Percentiles rank a stretch among this genome's conserved stretches.
These are phyloP conservation scores for Dipus sagitta DNA, from an alignment of 2,797 vertebrate genomes.

Conservation along the genomic window DNA sequence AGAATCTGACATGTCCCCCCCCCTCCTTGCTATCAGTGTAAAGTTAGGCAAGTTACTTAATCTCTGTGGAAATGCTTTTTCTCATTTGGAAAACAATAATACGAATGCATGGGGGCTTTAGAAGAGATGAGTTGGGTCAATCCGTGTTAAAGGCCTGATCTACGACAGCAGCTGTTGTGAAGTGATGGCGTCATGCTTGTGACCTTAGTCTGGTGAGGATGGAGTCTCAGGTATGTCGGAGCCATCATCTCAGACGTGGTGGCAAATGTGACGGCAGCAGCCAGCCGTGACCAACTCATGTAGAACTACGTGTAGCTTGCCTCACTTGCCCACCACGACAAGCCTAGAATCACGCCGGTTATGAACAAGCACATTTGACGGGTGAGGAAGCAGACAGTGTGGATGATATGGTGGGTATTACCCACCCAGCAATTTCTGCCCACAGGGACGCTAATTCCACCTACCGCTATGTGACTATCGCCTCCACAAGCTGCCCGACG, in stretches of 20 bases:
- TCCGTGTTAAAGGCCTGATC: not conserved
- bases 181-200: not conserved
- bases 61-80: constrained; percentile 11
- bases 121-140: not conserved
- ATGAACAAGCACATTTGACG: not conserved
- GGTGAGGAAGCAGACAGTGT: not conserved
- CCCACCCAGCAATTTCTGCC: not conserved
- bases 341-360: not conserved
- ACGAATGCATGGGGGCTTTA: not conserved
- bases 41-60: constrained; percentile 18
- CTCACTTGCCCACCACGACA: constrained; percentile 25
- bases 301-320: not conserved
- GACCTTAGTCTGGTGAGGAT: not conserved
- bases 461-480: not conserved
- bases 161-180: not conserved
- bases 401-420: not conserved
- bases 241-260: not conserved
- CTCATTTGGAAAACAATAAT: constrained; percentile 52
- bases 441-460: not conserved
- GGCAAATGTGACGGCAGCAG: not conserved
- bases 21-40: not conserved
- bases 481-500: not conserved
- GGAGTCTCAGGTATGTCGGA: not conserved
- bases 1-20: not conserved
- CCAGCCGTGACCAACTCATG: too few species aligned